Conservation (phyloP, 2,888 invertebrate species). For the Drosophila borealis region DNA sequence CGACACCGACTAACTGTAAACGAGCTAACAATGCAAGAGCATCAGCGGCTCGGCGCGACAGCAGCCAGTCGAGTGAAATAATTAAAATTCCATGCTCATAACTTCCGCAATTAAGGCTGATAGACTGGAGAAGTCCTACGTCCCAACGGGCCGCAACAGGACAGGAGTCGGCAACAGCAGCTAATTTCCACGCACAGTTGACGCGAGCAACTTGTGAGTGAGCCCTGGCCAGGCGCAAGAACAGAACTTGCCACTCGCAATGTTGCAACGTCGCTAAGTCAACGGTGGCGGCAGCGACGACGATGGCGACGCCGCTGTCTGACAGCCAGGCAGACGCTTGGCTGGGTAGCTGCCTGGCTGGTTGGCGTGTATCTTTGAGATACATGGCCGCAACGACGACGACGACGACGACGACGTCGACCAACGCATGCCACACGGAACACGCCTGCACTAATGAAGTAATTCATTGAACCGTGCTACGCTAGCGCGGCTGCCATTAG, state of each 20-base stretch:
- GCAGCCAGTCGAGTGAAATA: slow-evolving; percentile 68
- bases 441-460: slow-evolving; percentile 81
- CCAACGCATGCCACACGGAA: slow-evolving; percentile 74
- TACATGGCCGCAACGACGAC: slow-evolving; percentile 44
- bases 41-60: slow-evolving; percentile 12
- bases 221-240: slow-evolving; percentile 33
- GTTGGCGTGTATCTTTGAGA: slow-evolving; percentile 49
- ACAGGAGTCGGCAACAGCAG: slow-evolving; percentile 69
- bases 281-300: slow-evolving; percentile 19
- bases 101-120: slow-evolving; percentile 81
- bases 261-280: slow-evolving; percentile 36
- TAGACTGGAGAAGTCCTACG: slow-evolving; percentile 53
- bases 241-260: slow-evolving; percentile 54
- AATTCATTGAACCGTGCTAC: slow-evolving; percentile 82
- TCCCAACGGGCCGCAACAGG: slow-evolving; percentile 37
- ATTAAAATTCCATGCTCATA: slow-evolving; percentile 80
- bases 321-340: slow-evolving; percentile 33
- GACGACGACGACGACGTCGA: slow-evolving; percentile 26
- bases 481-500: slow-evolving; percentile 66
- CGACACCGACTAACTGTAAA: slow-evolving; percentile 64
- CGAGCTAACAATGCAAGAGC: slow-evolving; percentile 58
- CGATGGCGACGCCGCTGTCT: slow-evolving; percentile 16
- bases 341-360: slow-evolving; percentile 38
- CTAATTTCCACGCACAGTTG: slow-evolving; percentile 80
- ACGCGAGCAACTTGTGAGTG: slow-evolving; percentile 61